Base-by-base conservation (phyloP, 2,797 vertebrate species). In the Argyrosomus regius region DNA sequence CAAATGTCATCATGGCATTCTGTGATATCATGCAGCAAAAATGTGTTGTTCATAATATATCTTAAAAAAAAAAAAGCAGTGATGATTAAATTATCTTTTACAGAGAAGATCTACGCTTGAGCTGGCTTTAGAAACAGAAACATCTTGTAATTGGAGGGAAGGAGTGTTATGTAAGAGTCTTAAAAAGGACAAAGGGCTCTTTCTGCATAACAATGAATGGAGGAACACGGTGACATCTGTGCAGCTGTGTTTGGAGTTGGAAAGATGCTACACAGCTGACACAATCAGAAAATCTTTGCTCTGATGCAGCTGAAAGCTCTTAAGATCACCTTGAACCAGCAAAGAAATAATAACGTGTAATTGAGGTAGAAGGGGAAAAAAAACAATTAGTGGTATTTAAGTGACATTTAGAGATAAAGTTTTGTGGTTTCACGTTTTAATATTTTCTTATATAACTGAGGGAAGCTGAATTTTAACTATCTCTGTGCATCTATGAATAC, bases 1-100 rank as follows among this genome's bases (percentile, higher is more conserved):
- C 98, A 90, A 99, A 99, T 0, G 98, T 99, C 98, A 99, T 99
- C 97, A 99, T 98, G 83, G 98, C 98, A 71, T 99, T 98, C 97
- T 99, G 90, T 26, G 82, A 72, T 1, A 20, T 69, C 57, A 57
- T 59, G 81, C 64, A 50, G 24, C 2, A 26, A 66, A 50, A 50
- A 22, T 0, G 0, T 14, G 8, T 16, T 12, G 10, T 22, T 43
- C 10, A 17, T 7, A 14, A 43, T 10, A 53, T 0, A 6, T 10
- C 10, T 20, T 1, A 24, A 49, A 53, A 18, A 12, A 6, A 1
- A 31, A 31, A 31, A 31, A 31, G 24, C 39, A 8, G 3, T 11
- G 6, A n/a, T 6, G 12, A 7, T 84, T 4, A 56, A 41, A 66
- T 1, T 20, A 9, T 64, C 61, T 60, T 80, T 57, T 17, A 26